Conservation (phyloP, 2,888 invertebrate species). For the Pseudococcus viburni region DNA sequence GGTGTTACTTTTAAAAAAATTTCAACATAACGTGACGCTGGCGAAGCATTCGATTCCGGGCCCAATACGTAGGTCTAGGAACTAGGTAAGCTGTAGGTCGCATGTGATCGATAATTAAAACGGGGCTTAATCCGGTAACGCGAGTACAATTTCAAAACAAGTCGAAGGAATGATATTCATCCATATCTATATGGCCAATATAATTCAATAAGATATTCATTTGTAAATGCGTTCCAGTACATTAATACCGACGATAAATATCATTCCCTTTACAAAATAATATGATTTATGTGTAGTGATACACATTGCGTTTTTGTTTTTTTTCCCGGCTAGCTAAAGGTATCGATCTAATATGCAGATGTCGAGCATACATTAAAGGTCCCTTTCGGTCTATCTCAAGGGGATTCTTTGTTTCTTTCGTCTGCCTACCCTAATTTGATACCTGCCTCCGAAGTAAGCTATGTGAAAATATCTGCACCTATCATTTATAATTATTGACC, state of each 20-base stretch:
- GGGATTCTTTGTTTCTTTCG: constrained; percentile 62
- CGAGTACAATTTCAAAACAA: constrained; percentile 24
- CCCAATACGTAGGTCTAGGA: neutral
- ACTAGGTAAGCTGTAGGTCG: neutral
- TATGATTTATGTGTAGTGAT: constrained; percentile 59
- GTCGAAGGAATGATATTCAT: constrained; percentile 37
- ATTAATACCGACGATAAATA: constrained; percentile 65
- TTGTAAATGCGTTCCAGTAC: constrained; percentile 65
- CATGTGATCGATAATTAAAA: constrained; percentile 8
- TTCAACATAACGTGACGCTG: neutral
- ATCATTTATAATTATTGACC: constrained; percentile 63
- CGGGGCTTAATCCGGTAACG: neutral
- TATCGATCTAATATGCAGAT: constrained; percentile 66
- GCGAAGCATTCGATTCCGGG: neutral
- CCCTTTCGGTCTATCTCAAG: constrained; percentile 60
- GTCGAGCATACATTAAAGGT: constrained; percentile 63
- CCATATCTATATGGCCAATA: constrained; percentile 50
- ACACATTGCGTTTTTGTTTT: constrained; percentile 46
- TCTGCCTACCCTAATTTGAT: constrained; percentile 66
- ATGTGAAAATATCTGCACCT: constrained; percentile 61
- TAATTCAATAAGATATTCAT: constrained; percentile 66
- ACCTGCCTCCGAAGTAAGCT: constrained; percentile 54
- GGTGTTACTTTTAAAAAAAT: neutral
- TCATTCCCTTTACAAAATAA: constrained; percentile 60
- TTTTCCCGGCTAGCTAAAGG: constrained; percentile 33